Percentiles rank a stretch among this genome's conserved stretches.
These are phyloP conservation scores for Otocyon megalotis DNA, from an alignment of 2,113 vertebrate species.

Conservation along the genomic window DNA sequence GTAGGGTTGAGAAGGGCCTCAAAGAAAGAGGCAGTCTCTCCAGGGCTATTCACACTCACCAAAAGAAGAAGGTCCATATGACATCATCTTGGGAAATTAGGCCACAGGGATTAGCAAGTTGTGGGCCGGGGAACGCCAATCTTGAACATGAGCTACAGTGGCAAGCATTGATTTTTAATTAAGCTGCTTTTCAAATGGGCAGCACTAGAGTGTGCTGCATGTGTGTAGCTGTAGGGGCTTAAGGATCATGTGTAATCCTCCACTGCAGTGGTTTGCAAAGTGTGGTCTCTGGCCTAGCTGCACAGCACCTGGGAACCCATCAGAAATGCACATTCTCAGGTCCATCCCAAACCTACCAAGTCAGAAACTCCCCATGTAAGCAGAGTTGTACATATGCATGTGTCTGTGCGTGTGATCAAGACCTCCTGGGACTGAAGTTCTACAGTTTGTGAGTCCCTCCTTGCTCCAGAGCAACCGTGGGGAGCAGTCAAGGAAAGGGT, in stretches of 20 bases:
- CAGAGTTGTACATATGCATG: too few relatives aligned
- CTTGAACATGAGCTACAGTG: not conserved
- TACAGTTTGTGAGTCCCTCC: not conserved
- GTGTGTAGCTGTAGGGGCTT: not conserved
- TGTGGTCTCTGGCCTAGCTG: not conserved
- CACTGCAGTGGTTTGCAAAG: not conserved
- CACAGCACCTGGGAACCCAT: not conserved
- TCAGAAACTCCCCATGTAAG: not conserved
- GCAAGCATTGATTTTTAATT: not conserved
- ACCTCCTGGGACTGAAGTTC: not conserved
- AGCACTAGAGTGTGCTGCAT: fast-evolving
- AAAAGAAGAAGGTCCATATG: not conserved
- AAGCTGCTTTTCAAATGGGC: not conserved
- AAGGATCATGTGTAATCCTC: not conserved
- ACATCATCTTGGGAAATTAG: not conserved
- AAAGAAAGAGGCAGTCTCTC: not conserved
- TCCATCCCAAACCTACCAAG: not conserved
- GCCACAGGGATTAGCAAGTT: not conserved
- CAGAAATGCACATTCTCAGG: not conserved
- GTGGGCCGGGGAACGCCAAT: too few relatives aligned
- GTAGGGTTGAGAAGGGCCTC: not conserved
- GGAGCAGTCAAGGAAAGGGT: not conserved
- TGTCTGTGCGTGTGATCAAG: too few relatives aligned
- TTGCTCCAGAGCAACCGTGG: fast-evolving
- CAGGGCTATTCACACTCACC: not conserved